A percentile compares a stretch with the other conserved stretches of the same genome.
phyloP scores from a whole-genome alignment of 2,113 vertebrate genomes.

The Sporophila hypoxantha region DNA sequence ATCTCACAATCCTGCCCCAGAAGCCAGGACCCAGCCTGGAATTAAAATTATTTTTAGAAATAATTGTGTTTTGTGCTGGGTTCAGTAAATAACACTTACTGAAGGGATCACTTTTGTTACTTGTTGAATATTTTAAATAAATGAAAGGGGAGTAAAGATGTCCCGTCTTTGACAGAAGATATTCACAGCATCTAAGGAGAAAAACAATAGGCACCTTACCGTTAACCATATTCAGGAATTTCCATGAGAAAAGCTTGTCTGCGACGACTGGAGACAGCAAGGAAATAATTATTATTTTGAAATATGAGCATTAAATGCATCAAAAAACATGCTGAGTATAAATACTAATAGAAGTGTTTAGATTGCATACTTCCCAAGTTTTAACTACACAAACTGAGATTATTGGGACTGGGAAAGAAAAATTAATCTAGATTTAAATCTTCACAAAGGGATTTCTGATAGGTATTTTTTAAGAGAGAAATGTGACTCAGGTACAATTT shows the following conservation, averaged over 20 bases:
- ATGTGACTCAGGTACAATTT: not conserved
- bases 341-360: not conserved
- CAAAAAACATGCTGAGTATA: not conserved
- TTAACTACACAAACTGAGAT: not conserved
- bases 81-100: not conserved
- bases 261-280: constrained; percentile 74
- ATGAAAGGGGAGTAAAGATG: not conserved
- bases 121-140: not conserved
- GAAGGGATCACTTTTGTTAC: not conserved
- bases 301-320: not conserved
- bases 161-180: not conserved
- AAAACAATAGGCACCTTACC: constrained; percentile 65
- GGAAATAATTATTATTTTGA: constrained; percentile 14
- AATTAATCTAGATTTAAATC: not conserved
- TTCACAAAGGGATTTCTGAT: not conserved
- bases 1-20: not conserved
- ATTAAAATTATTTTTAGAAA: not conserved
- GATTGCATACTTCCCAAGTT: not conserved
- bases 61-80: not conserved
- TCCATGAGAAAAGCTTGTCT: constrained; percentile 88
- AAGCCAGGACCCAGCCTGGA: not conserved
- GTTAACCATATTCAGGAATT: constrained; percentile 88
- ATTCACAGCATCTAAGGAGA: not conserved
- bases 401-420: not conserved
- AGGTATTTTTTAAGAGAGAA: not conserved